A percentile compares a stretch with the other conserved stretches of the same genome.
These are phyloP conservation scores for Caenorhabditis wallacei DNA, from an alignment of 2,888 invertebrate genomes.

Conservation along the genomic window DNA sequence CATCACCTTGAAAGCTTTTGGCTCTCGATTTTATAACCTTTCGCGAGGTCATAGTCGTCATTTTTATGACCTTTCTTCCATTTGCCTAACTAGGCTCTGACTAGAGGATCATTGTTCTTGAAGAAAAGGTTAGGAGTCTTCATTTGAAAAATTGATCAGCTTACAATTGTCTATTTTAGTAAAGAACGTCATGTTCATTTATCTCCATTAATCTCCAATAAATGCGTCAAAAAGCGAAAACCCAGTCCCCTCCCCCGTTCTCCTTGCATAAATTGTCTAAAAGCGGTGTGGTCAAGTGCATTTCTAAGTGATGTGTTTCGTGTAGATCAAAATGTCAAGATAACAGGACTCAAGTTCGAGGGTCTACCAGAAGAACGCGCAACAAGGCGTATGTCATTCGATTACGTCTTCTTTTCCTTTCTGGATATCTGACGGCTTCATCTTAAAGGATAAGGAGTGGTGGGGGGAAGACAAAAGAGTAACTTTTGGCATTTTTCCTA, in stretches of 20 bases:
- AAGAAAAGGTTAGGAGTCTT: neutral
- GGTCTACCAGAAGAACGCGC: constrained; percentile 34
- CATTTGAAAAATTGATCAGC: neutral
- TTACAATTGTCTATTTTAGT: neutral
- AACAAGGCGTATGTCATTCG: constrained; percentile 58
- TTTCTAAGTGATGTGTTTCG: constrained; percentile 33
- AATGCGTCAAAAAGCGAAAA: no score
- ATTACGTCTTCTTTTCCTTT: constrained; percentile 23
- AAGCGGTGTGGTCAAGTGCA: constrained; percentile 59
- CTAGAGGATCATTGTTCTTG: neutral
- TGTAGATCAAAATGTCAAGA: constrained; percentile 46
- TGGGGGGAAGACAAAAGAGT: constrained; percentile 42
- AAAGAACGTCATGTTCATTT: no score
- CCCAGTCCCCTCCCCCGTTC: neutral
- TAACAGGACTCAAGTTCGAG: constrained; percentile 36
- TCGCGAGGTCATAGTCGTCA: constrained; percentile 5
- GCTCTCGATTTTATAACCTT: no score
- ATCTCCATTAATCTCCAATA: no score
- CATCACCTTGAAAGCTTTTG: constrained; percentile 11
- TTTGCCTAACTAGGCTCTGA: neutral
- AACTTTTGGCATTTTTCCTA: constrained; percentile 37
- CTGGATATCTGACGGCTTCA: constrained; percentile 52
- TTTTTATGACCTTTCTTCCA: constrained; percentile 22
- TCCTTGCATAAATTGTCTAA: constrained; percentile 17
- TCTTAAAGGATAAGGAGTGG: constrained; percentile 30